Percentiles rank a stretch among this genome's conserved stretches.
phyloP scores from a whole-genome alignment of 2,888 invertebrate species.

The Zhuqinia jingwanae region DNA sequence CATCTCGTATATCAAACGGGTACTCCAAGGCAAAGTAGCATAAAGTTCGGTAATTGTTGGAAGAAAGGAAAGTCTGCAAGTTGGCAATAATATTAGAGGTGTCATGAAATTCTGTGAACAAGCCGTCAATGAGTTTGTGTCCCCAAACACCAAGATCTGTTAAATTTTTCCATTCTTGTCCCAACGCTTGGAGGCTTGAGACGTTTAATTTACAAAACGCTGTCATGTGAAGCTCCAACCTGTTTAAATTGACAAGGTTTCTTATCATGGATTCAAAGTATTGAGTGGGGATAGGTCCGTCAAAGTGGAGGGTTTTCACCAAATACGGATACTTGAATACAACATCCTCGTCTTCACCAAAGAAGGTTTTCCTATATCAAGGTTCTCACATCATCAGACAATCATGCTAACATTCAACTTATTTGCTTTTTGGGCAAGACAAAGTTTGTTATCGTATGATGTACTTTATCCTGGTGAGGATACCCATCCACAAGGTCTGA shows the following conservation, averaged over 20 bases:
- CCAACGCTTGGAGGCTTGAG: background rate
- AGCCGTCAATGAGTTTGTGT: constrained; percentile 55
- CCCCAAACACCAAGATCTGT: constrained; percentile 56
- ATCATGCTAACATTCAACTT: too few relatives aligned
- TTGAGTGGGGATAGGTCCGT: constrained; percentile 58
- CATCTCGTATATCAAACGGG: constrained; percentile 63
- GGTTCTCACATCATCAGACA: background rate
- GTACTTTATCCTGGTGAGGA: constrained; percentile 50
- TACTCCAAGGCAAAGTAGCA: constrained; percentile 51
- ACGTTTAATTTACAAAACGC: constrained; percentile 39
- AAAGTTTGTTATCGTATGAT: background rate
- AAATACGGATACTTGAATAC: constrained; percentile 60
- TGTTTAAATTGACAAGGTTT: constrained; percentile 36
- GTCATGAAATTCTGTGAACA: constrained; percentile 52
- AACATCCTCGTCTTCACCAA: background rate
- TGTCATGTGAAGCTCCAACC: constrained; percentile 61
- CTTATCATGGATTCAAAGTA: constrained; percentile 54
- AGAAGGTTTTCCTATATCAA: constrained; percentile 36
- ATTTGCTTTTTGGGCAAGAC: too few relatives aligned
- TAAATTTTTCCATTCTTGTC: constrained; percentile 29
- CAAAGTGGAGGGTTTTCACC: constrained; percentile 58
- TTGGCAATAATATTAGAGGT: constrained; percentile 28
- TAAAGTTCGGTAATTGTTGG: constrained; percentile 47
- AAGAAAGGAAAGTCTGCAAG: constrained; percentile 19
- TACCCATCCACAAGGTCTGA: constrained; percentile 22